A percentile compares a stretch with the other conserved stretches of the same genome.
phyloP scores from a whole-genome alignment of 2,888 invertebrate genomes.

The Camponotus fellah region DNA sequence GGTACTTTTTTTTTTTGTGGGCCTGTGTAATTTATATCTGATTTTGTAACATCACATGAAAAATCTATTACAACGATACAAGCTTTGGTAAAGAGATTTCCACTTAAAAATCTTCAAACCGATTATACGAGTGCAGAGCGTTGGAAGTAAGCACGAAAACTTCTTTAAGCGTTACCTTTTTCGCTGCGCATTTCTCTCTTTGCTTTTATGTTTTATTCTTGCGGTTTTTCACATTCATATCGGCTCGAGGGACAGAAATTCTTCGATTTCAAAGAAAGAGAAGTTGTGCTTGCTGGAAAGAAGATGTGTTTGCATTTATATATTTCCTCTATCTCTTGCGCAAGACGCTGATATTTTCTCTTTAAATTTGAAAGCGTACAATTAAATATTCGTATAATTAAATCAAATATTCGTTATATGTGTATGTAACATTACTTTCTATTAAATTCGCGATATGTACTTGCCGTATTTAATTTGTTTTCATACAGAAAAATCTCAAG shows the following conservation, averaged over 20 bases:
- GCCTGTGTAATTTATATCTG: neutral
- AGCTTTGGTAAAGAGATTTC: neutral
- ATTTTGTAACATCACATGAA: neutral
- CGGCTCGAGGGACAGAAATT: neutral
- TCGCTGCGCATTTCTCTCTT: neutral
- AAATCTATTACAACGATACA: neutral
- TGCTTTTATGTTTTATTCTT: slow-evolving; percentile 37
- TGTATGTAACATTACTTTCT: neutral
- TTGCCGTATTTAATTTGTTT: neutral
- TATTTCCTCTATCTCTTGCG: neutral
- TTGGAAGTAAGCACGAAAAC: neutral
- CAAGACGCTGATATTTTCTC: neutral
- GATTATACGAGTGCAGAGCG: neutral
- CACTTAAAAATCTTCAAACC: neutral
- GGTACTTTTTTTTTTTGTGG: too few species aligned
- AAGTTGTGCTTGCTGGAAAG: slow-evolving; percentile 3
- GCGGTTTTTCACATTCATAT: slow-evolving; percentile 28
- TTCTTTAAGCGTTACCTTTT: slow-evolving; percentile 4
- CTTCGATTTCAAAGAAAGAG: slow-evolving; percentile 30
- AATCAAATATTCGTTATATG: neutral
- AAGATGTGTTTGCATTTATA: slow-evolving; percentile 35
- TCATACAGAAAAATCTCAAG: neutral
- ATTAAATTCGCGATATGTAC: neutral
- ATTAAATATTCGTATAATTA: neutral
- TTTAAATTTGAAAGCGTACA: neutral